Base-by-base conservation (phyloP, 2,113 vertebrate species). In the Vulpes ferrilata region DNA sequence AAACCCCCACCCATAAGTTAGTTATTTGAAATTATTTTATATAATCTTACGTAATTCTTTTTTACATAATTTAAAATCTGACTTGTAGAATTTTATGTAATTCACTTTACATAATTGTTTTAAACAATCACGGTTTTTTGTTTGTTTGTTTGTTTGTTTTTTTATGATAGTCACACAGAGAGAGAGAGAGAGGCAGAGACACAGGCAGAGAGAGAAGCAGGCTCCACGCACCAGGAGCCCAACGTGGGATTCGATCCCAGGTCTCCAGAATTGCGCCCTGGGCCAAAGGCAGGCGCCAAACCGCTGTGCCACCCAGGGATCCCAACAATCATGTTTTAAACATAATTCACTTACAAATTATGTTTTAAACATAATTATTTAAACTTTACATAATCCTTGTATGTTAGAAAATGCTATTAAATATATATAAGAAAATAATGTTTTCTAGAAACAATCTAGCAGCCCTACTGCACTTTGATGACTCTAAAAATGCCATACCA, bases 41-140 rank as follows among this genome's bases (percentile, higher is more conserved):
- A 89, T 76, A 92, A 92, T 92, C 69, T 69, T 93, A 57, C 43
- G 48, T 43, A 94, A 51, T 69, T 84, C 3, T 80, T 81, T 96
- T 65, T 22, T 27, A 60, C 32, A 5, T 38, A 74, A 74, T 64
- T 78, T 60, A 30, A 35, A 85, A 86, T 62, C 71, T 55, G 43
- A 69, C 8, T 16, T 78, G 62, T n/a, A 43, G 43, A 43, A 43
- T 43, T 43, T 43, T 43, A 43, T 67, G 2, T 51, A 83, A 82
- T 83, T 67, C 4, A 65, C 64, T 30, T 85, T 15, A 95, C 48
- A 67, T 55, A 60, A 57, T 64, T 88, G 32, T 53, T 90, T 78
- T 32, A 74, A 94, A 43, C 80, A 80, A 43, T 43, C 43, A 35
- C 35, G 35, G 35, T 35, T 35, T 35, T 35, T 35, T 35, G 35